Evolutionary conservation across 2,113 vertebrate genomes (phyloP).

Genomic region (Nycticryphes semicollaris): DNA sequence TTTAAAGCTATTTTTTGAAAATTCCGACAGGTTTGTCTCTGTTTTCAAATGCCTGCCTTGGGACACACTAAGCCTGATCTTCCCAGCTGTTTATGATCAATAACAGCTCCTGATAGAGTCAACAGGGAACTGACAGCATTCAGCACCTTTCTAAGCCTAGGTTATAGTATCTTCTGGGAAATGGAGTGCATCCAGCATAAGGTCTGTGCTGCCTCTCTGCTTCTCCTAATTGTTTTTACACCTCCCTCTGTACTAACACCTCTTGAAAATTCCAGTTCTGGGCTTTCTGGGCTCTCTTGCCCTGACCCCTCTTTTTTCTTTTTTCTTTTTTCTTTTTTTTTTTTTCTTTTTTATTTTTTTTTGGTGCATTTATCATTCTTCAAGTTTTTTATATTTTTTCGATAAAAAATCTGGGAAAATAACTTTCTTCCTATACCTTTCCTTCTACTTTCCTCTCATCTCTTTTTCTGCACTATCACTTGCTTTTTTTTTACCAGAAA

Average conservation of each 20-base stretch:
- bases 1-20: not conserved
- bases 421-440: not conserved
- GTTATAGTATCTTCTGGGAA: not conserved
- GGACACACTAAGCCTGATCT: not conserved
- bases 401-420: not conserved
- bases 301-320: too few species aligned
- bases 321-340: too few species aligned
- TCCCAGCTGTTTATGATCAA: not conserved
- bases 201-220: not conserved
- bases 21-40: not conserved
- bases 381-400: not conserved
- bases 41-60: not conserved
- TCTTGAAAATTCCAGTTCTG: not conserved
- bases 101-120: accelerated
- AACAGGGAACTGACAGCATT: not conserved
- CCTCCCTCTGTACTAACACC: not conserved
- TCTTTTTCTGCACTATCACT: not conserved
- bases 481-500: not conserved
- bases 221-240: not conserved
- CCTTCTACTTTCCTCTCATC: not conserved
- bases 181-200: not conserved
- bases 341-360: not conserved
- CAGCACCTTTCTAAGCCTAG: not conserved
- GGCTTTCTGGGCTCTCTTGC: not conserved
- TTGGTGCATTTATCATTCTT: not conserved